These are phyloP conservation scores for Cheilosia vulpina DNA, from an alignment of 2,888 invertebrate genomes.

Conservation along the genomic window DNA sequence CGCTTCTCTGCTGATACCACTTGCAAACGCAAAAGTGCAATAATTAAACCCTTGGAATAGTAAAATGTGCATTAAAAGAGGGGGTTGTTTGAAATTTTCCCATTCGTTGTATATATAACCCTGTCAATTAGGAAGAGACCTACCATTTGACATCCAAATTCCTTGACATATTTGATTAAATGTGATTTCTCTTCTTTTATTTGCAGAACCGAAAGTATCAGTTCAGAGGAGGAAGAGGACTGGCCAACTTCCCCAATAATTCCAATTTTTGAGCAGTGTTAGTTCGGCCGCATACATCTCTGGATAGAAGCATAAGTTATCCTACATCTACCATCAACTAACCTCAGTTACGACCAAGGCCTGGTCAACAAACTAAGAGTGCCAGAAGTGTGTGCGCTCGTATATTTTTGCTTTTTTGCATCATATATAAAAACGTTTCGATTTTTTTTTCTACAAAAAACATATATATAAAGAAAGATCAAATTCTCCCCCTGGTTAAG, in stretches of 20 bases:
- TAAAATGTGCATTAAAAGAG: too few species aligned
- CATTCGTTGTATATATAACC: too few species aligned
- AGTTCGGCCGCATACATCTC: conserved; percentile 77
- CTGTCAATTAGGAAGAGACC: too few species aligned
- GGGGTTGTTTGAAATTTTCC: too few species aligned
- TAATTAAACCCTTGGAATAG: too few species aligned
- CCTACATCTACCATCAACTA: conserved; percentile 26
- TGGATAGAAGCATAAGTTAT: conserved; percentile 37
- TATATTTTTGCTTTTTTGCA: conserved; percentile 60
- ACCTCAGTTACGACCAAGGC: conserved; percentile 27
- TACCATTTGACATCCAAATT: neutral
- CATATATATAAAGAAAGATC: conserved; percentile 19
- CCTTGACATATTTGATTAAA: neutral
- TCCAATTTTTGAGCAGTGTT: conserved; percentile 85
- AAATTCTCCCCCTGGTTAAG: conserved; percentile 55
- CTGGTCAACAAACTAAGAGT: conserved; percentile 20
- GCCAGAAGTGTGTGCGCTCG: conserved; percentile 39
- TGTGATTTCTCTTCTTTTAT: conserved; percentile 38
- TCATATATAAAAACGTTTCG: conserved; percentile 37
- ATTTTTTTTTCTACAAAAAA: conserved; percentile 48
- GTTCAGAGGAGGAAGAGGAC: conserved; percentile 85
- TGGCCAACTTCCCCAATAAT: conserved; percentile 87
- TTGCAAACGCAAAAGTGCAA: too few species aligned
- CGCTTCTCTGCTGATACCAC: too few species aligned
- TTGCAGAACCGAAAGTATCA: conserved; percentile 86